Evolutionary conservation across 2,113 vertebrate genomes (phyloP).

Genomic region (Eretmochelys imbricata): DNA sequence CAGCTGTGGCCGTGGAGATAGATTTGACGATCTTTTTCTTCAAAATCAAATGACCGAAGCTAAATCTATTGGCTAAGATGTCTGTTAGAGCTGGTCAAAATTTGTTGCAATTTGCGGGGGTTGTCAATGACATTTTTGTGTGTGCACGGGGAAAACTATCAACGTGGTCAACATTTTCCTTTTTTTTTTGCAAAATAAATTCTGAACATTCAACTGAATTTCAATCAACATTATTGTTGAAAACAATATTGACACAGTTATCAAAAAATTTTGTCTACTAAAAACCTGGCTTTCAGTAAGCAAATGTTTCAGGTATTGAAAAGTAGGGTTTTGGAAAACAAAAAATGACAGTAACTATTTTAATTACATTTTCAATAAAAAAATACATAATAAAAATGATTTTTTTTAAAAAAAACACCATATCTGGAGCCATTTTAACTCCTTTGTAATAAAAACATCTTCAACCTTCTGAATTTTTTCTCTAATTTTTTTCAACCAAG

Average conservation of each 20-base stretch:
- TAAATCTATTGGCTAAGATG: background rate
- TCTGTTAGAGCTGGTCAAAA: rapidly evolving
- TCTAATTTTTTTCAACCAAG: background rate
- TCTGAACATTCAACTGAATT: background rate
- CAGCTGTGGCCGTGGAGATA: slow-evolving; percentile 41
- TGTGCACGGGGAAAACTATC: background rate
- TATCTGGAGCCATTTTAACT: background rate
- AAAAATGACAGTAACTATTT: background rate
- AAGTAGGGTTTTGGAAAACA: background rate
- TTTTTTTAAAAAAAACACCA: background rate
- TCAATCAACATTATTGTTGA: background rate
- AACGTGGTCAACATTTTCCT: background rate
- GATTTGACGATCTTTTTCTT: background rate
- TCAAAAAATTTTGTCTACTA: background rate
- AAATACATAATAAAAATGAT: background rate
- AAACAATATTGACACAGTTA: background rate
- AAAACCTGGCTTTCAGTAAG: background rate
- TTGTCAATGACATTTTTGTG: rapidly evolving
- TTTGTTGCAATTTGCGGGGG: background rate
- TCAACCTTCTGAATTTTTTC: background rate
- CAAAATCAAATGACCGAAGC: background rate
- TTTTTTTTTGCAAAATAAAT: background rate
- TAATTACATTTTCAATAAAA: background rate
- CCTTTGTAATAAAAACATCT: background rate
- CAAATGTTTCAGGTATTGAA: background rate